Evolutionary conservation across 1,140 invertebrate species (phyloP).

Genomic region (Drosophila virilis): DNA sequence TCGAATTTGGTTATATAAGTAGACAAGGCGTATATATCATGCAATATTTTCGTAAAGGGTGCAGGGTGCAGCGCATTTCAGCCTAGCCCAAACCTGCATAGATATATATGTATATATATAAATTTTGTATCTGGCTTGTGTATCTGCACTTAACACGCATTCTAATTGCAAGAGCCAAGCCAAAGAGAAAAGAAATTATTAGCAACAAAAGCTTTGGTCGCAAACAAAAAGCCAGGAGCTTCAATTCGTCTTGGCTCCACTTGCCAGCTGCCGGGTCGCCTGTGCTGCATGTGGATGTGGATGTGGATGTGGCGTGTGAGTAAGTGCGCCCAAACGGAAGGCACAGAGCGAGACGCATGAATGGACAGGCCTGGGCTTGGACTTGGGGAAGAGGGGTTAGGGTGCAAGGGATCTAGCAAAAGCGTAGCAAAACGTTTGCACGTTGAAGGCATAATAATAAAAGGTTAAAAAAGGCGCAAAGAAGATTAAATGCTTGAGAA

Average conservation of each 20-base stretch:
- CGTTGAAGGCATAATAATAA: conserved; percentile 83
- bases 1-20: conserved; percentile 13
- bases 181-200: conserved; percentile 78
- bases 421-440: conserved; percentile 83
- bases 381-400: not conserved
- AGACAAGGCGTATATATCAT: conserved; percentile 9
- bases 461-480: conserved; percentile 83
- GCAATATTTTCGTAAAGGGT: conserved; percentile 17
- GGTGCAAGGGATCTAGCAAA: conserved; percentile 35
- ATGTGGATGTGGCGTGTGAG: conserved; percentile 70
- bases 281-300: conserved; percentile 45
- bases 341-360: conserved; percentile 39
- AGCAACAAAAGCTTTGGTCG: conserved; percentile 73
- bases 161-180: conserved; percentile 75
- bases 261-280: conserved; percentile 28
- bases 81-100: conserved; percentile 39
- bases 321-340: conserved; percentile 78
- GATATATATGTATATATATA: conserved; percentile 62
- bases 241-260: conserved; percentile 62
- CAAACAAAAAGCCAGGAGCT: conserved; percentile 58
- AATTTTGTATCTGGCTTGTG: conserved; percentile 48
- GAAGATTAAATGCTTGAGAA: conserved; percentile 83
- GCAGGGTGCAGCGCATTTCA: conserved; percentile 35
- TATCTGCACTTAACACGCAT: conserved; percentile 82
- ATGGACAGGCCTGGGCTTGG: conserved; percentile 10